These are phyloP conservation scores for Chelon auratus DNA, from an alignment of 2,797 vertebrate genomes.

Conservation along the genomic window DNA sequence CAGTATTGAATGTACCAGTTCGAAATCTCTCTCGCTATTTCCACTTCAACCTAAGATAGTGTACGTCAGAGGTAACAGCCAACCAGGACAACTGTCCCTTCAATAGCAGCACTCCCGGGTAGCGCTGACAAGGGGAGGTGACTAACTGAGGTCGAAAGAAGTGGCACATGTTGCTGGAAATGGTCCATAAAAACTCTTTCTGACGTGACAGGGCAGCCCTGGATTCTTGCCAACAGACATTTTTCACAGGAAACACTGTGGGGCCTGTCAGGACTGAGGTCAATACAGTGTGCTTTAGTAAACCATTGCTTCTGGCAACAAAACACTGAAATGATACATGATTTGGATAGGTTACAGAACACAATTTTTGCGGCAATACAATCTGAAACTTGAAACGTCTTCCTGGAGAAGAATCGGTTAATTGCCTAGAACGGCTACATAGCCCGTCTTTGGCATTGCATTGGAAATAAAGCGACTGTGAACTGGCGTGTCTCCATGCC, in stretches of 20 bases:
- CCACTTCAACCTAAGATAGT: constrained; percentile 29
- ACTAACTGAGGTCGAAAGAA: constrained; percentile 55
- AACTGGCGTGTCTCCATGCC: constrained; percentile 72
- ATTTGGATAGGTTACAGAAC: constrained; percentile 16
- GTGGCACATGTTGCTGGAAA: constrained; percentile 64
- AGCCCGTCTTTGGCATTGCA: constrained; percentile 26
- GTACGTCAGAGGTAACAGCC: constrained; percentile 36
- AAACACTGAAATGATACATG: constrained; percentile 9
- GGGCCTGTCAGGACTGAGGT: constrained; percentile 48
- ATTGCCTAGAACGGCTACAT: constrained; percentile 26
- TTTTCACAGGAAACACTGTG: constrained; percentile 20
- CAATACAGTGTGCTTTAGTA: constrained; percentile 24
- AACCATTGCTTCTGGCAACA: background rate
- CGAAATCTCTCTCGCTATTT: constrained; percentile 4
- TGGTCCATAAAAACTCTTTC: constrained; percentile 70
- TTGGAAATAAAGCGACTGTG: constrained; percentile 44
- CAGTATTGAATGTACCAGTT: constrained; percentile 19
- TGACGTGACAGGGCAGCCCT: constrained; percentile 56
- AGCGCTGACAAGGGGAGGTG: constrained; percentile 39
- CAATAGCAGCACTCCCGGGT: constrained; percentile 24
- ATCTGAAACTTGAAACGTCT: background rate
- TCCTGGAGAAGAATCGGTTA: background rate
- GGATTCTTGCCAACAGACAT: constrained; percentile 51
- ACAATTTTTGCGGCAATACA: background rate
- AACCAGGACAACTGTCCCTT: constrained; percentile 29